Conservation (phyloP, 2,888 invertebrate species). For the Melanophora roralis region DNA sequence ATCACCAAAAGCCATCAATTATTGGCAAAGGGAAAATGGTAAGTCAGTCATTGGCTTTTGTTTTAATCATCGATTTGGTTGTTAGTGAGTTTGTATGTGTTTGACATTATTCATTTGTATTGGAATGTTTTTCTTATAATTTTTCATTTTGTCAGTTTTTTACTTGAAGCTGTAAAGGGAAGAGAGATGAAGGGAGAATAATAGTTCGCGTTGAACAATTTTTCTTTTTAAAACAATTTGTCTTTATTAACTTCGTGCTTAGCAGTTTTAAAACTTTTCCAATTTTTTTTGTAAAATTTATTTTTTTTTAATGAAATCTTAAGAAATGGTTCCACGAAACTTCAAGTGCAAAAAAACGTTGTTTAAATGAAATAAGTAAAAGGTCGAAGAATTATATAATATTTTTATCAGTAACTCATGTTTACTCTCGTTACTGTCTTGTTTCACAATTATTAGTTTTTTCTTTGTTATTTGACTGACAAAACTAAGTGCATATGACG, state of each 20-base stretch:
- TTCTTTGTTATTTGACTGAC: constrained; percentile 1
- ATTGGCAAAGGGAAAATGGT: constrained; percentile 95
- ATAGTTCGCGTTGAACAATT: constrained; percentile 54
- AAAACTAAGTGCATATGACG: constrained; percentile 44
- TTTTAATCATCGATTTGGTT: constrained; percentile 17
- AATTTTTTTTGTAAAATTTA: not conserved
- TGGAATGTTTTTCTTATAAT: not conserved
- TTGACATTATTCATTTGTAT: constrained; percentile 24
- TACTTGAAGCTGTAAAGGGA: constrained; percentile 1
- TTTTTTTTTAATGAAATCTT: not conserved
- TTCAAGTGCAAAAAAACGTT: not conserved
- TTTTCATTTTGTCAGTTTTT: constrained; percentile 49
- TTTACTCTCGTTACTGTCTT: constrained; percentile 14
- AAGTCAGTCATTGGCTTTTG: constrained; percentile 72
- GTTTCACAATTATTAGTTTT: not conserved
- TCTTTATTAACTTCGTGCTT: constrained; percentile 75
- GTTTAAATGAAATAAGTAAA: too few species aligned
- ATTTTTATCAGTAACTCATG: constrained; percentile 7
- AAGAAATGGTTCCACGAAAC: too few species aligned
- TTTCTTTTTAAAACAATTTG: constrained; percentile 69
- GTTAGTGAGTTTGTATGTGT: not conserved
- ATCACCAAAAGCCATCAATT: constrained; percentile 95
- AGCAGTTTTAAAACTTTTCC: constrained; percentile 48
- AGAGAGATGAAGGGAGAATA: not conserved
- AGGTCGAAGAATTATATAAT: not conserved